Evolutionary conservation across 2,888 invertebrate genomes (phyloP).

Genomic region (Caenorhabditis virilis): DNA sequence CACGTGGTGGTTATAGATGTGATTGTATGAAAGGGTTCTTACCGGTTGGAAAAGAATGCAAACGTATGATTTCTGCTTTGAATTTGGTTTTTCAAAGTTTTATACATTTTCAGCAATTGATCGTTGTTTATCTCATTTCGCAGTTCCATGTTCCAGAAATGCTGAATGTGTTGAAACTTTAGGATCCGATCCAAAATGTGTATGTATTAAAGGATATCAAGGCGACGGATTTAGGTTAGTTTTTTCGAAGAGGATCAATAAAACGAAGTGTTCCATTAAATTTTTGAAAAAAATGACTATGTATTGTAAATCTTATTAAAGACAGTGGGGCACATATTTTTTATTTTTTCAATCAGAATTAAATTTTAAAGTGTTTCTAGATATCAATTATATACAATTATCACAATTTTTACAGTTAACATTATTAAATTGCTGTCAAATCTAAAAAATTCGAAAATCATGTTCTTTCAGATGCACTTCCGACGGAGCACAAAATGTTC

Average conservation of each 20-base stretch:
- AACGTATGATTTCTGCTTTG: slow-evolving; percentile 33
- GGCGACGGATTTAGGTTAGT: slow-evolving; percentile 59
- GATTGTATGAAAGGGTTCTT: slow-evolving; percentile 53
- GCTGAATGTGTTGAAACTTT: slow-evolving; percentile 50
- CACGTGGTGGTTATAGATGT: slow-evolving; percentile 77
- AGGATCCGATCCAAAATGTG: slow-evolving; percentile 42
- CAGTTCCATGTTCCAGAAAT: slow-evolving; percentile 50
- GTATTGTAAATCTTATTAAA: no score
- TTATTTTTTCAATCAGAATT: no score
- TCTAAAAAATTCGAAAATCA: slow-evolving; percentile 11
- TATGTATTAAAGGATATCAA: slow-evolving; percentile 55
- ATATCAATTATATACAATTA: no score
- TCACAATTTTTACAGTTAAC: no score
- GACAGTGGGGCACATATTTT: no score
- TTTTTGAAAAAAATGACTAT: background rate
- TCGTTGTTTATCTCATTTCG: slow-evolving; percentile 47
- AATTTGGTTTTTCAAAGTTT: background rate
- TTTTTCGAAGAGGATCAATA: no score
- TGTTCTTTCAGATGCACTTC: background rate
- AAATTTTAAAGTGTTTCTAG: no score
- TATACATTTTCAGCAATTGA: slow-evolving; percentile 27
- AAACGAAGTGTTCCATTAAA: no score
- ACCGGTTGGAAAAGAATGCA: slow-evolving; percentile 60
- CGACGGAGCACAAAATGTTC: background rate
- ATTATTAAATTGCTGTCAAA: no score